These are phyloP conservation scores for Panonychus citri DNA, from an alignment of 1,140 invertebrate species.

Conservation along the genomic window DNA sequence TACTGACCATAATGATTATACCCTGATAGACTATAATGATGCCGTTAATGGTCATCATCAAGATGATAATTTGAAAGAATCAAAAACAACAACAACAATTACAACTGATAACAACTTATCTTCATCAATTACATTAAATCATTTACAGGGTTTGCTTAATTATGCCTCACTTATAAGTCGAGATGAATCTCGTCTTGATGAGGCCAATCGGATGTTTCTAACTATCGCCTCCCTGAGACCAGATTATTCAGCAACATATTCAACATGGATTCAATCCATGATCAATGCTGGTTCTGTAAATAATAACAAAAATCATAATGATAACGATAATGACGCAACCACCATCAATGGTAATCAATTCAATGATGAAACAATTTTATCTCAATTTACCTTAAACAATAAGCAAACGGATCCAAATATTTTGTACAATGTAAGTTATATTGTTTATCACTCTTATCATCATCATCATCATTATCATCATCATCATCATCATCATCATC, in stretches of 20 bases:
- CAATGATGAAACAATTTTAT: not conserved
- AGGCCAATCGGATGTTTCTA: constrained; percentile 21
- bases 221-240: not conserved
- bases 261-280: not conserved
- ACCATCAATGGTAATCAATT: not conserved
- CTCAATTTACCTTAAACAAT: not conserved
- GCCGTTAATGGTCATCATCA: constrained; percentile 64
- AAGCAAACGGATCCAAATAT: not conserved
- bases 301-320: not conserved
- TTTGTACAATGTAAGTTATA: constrained; percentile 2
- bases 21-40: constrained; percentile 49
- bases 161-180: constrained; percentile 23
- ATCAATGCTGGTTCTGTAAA: not conserved
- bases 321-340: no score
- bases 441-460: not conserved
- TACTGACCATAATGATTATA: no score
- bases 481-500: not conserved
- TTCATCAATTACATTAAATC: constrained; percentile 4
- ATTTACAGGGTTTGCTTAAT: constrained; percentile 26
- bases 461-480: not conserved
- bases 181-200: constrained; percentile 21
- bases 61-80: no score
- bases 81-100: no score
- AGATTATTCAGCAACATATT: not conserved
- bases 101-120: constrained; percentile 18